Evolutionary conservation across 2,888 invertebrate species (phyloP).

Genomic region (Gasteruption jaculator): DNA sequence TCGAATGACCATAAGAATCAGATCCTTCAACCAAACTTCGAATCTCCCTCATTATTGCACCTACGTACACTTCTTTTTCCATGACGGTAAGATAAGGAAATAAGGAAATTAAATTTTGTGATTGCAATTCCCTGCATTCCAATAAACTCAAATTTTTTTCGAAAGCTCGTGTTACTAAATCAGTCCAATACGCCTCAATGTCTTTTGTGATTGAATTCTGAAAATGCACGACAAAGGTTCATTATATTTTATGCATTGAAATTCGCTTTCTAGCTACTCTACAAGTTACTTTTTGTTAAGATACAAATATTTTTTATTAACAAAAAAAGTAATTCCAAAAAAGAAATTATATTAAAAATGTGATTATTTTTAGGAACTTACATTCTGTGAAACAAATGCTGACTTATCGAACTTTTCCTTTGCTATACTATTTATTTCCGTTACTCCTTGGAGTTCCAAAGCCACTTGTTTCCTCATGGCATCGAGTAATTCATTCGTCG

Average conservation of each 20-base stretch:
- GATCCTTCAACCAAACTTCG: slow-evolving; percentile 70
- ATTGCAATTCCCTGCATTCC: slow-evolving; percentile 51
- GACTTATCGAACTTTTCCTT: slow-evolving; percentile 37
- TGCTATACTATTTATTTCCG: slow-evolving; percentile 66
- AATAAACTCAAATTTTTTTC: slow-evolving; percentile 65
- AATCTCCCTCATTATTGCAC: slow-evolving; percentile 67
- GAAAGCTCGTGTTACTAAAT: slow-evolving; percentile 61
- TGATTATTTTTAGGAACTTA: too few species aligned
- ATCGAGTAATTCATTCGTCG: slow-evolving; percentile 54
- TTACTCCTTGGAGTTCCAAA: slow-evolving; percentile 63
- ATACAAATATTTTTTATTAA: background rate
- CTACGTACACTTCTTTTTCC: slow-evolving; percentile 56
- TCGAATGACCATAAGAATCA: slow-evolving; percentile 73
- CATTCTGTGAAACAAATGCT: too few species aligned
- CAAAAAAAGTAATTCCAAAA: background rate
- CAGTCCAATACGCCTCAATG: slow-evolving; percentile 64
- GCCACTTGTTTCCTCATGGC: slow-evolving; percentile 63
- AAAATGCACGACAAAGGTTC: too few species aligned
- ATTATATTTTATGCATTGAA: too few species aligned
- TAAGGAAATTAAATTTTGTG: slow-evolving; percentile 57
- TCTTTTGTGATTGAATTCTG: too few species aligned
- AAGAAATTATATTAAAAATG: slow-evolving; percentile 6
- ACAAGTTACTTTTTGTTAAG: background rate
- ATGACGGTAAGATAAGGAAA: slow-evolving; percentile 71
- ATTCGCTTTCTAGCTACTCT: too few species aligned